These are phyloP conservation scores for Netelia melanura DNA, from an alignment of 2,888 invertebrate genomes.

Conservation along the genomic window DNA sequence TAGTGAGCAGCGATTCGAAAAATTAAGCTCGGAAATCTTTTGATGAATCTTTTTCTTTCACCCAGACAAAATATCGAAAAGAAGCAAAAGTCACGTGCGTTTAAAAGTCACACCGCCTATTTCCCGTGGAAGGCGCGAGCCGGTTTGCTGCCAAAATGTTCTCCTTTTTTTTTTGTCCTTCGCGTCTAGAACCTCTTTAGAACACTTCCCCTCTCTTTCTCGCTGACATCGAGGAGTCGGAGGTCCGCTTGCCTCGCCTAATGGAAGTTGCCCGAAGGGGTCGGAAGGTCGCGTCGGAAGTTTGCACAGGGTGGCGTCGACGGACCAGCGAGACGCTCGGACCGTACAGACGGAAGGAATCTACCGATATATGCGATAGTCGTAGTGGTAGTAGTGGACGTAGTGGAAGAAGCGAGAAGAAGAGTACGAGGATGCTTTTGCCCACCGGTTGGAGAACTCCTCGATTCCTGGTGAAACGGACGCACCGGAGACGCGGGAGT, in stretches of 20 bases:
- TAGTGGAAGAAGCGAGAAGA: neutral
- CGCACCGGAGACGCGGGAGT: neutral
- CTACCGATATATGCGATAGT: no score
- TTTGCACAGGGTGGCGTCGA: slow-evolving; percentile 33
- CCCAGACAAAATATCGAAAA: neutral
- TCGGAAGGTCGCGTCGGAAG: slow-evolving; percentile 48
- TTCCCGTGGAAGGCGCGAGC: neutral
- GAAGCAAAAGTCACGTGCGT: neutral
- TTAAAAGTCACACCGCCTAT: slow-evolving; percentile 10
- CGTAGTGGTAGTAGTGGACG: neutral
- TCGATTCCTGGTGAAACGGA: slow-evolving; percentile 41
- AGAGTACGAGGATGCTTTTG: neutral
- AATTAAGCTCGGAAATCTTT: neutral
- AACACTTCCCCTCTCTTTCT: slow-evolving; percentile 11
- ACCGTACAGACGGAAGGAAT: slow-evolving; percentile 5
- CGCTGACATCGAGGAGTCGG: slow-evolving; percentile 1
- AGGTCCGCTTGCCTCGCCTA: slow-evolving; percentile 33
- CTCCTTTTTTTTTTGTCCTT: neutral
- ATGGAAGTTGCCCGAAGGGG: slow-evolving; percentile 49
- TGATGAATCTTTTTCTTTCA: neutral
- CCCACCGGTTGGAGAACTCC: slow-evolving; percentile 24
- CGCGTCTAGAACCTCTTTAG: slow-evolving; percentile 14
- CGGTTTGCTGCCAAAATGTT: slow-evolving; percentile 7
- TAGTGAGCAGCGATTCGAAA: neutral
- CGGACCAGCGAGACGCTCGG: slow-evolving; percentile 4